Conservation (phyloP, 2,113 vertebrate genomes). For the Danionella cerebrum region DNA sequence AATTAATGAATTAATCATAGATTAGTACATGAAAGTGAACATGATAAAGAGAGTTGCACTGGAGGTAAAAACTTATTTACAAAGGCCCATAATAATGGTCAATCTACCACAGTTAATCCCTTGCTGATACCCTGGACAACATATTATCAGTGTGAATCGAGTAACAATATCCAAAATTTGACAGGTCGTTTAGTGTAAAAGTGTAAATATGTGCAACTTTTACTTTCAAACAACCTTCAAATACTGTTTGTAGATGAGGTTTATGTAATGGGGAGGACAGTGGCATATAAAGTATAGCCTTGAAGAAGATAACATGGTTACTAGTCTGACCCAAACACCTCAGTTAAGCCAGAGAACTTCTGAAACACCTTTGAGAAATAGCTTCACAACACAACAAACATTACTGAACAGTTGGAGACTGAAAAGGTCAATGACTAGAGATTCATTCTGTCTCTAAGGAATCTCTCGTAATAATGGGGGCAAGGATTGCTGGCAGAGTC, state of each 20-base stretch:
- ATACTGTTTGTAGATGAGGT: neutral
- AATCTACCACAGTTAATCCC: too few relatives aligned
- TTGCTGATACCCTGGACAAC: too few relatives aligned
- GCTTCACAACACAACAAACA: neutral
- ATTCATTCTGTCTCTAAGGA: constrained; percentile 8
- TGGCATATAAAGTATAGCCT: neutral
- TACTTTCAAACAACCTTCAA: neutral
- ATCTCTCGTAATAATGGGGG: constrained; percentile 20
- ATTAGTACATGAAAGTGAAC: too few relatives aligned
- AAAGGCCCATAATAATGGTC: too few relatives aligned
- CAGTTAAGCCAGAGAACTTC: neutral
- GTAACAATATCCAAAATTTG: too few relatives aligned
- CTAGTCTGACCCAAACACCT: neutral
- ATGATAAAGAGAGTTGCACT: too few relatives aligned
- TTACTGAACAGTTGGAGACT: neutral
- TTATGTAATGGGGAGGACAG: neutral
- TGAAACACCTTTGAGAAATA: neutral
- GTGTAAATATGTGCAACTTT: too few relatives aligned
- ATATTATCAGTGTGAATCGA: too few relatives aligned
- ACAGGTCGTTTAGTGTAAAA: too few relatives aligned
- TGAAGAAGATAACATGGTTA: neutral
- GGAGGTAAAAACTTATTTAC: too few relatives aligned
- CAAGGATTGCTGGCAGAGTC: constrained; percentile 7
- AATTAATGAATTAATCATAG: too few relatives aligned
- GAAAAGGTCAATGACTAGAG: constrained; percentile 17